Evolutionary conservation across 2,113 vertebrate genomes (phyloP).

Genomic region (Notothenia coriiceps): DNA sequence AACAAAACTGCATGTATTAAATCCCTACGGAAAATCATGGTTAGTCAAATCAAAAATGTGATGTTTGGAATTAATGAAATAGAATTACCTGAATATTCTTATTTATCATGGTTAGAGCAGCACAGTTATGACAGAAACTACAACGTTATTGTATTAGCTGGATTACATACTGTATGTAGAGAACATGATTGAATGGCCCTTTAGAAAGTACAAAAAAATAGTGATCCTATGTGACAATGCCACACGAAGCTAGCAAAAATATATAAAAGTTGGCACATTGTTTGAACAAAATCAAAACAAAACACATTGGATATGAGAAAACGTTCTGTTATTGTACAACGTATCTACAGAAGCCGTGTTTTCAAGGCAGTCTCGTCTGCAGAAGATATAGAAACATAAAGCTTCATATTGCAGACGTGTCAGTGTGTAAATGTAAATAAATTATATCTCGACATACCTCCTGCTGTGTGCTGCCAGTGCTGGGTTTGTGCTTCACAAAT

Average conservation of each 20-base stretch:
- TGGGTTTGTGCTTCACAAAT: conserved; percentile 62
- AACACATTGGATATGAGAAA: conserved; percentile 51
- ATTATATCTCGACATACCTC: conserved; percentile 24
- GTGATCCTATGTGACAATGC: conserved; percentile 37
- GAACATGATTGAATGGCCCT: conserved; percentile 39
- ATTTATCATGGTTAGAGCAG: conserved; percentile 55
- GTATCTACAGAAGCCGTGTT: conserved; percentile 72
- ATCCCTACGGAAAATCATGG: conserved; percentile 44
- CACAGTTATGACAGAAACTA: conserved; percentile 38
- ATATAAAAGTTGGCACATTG: conserved; percentile 68
- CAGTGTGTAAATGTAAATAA: conserved; percentile 47
- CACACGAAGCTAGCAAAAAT: conserved; percentile 63
- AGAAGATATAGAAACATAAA: conserved; percentile 34
- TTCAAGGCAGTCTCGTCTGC: conserved; percentile 25
- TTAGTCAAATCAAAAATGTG: conserved; percentile 38
- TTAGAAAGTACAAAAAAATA: conserved; percentile 55
- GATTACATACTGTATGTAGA: conserved; percentile 36
- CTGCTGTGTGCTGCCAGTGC: conserved; percentile 36
- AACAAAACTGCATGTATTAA: conserved; percentile 49
- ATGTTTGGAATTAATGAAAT: conserved; percentile 30
- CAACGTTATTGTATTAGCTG: conserved; percentile 38
- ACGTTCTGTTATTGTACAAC: conserved; percentile 69
- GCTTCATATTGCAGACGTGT: conserved; percentile 43
- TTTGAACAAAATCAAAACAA: conserved; percentile 54
- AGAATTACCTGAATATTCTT: conserved; percentile 52